A percentile compares a stretch with the other conserved stretches of the same genome.
These are phyloP conservation scores for Rhegmatorhina hoffmannsi DNA, from an alignment of 2,113 vertebrate genomes.

Conservation along the genomic window DNA sequence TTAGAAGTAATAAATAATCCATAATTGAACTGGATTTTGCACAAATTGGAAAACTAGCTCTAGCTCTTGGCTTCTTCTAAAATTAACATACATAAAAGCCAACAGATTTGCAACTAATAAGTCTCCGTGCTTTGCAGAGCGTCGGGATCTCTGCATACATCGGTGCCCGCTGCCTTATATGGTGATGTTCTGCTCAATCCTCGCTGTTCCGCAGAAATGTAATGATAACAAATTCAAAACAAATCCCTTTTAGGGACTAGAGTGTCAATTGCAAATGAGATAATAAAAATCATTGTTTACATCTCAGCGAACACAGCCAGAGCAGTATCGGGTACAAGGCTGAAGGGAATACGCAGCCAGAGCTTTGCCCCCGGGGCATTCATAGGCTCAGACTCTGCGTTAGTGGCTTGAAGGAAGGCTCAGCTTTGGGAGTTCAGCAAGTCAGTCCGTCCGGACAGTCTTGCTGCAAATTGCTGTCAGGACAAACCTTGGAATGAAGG, in stretches of 20 bases:
- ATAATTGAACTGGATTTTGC: neutral
- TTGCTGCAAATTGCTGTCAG: neutral
- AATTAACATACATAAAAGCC: slow-evolving; percentile 28
- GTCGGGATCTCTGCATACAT: slow-evolving; percentile 26
- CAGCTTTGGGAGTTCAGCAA: neutral
- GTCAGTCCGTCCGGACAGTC: neutral
- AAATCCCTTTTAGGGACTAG: slow-evolving; percentile 98
- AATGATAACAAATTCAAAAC: slow-evolving; percentile 90
- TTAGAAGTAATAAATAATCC: neutral
- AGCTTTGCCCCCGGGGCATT: neutral
- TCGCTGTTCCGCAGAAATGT: slow-evolving; percentile 83
- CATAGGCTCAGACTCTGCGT: neutral
- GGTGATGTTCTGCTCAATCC: slow-evolving; percentile 86
- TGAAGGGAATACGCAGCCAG: neutral
- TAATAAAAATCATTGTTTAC: slow-evolving; percentile 67
- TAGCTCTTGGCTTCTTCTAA: neutral
- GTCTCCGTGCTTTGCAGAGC: slow-evolving; percentile 16
- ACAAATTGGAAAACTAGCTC: neutral
- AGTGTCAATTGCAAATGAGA: slow-evolving; percentile 75
- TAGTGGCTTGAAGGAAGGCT: neutral
- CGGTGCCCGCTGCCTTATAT: slow-evolving; percentile 85
- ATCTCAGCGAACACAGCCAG: neutral
- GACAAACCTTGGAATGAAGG: neutral
- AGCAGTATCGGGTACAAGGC: neutral
- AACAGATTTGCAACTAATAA: slow-evolving; percentile 22